Conservation (phyloP, 2,113 vertebrate species). For the Tragelaphus imberbis region DNA sequence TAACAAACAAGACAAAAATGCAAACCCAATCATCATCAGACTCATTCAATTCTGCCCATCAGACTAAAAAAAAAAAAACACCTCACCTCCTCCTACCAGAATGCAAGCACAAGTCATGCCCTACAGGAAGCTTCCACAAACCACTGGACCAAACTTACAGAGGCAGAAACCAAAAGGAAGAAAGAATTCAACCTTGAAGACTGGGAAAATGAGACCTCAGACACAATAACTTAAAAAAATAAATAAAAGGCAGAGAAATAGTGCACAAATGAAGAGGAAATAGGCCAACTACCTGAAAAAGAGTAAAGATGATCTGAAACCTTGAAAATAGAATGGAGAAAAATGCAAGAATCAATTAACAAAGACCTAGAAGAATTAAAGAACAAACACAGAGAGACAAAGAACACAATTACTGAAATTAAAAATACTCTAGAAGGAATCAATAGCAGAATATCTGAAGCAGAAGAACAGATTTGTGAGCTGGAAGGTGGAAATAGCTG, state of each 20-base stretch:
- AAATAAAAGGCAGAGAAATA: background rate
- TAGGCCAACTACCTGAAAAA: background rate
- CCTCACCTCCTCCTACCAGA: background rate
- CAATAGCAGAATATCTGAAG: background rate
- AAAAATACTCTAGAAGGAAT: background rate
- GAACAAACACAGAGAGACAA: background rate
- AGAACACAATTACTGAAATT: background rate
- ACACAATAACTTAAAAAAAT: background rate
- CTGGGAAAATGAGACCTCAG: background rate
- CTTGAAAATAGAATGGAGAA: background rate
- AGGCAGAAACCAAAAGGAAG: background rate
- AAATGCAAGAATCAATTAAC: background rate
- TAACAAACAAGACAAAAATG: background rate
- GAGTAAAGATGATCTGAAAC: background rate
- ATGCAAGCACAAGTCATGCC: background rate
- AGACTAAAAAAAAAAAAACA: background rate
- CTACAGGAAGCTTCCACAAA: background rate
- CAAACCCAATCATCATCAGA: background rate
- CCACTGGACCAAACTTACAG: background rate
- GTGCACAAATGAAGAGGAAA: background rate
- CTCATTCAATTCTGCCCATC: background rate
- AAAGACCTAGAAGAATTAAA: background rate
- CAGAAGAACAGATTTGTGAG: background rate
- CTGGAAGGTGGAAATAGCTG: background rate
- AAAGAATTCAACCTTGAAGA: background rate